Percentiles rank a stretch among this genome's conserved stretches.
Conservation (phyloP, 2,113 vertebrate species). For the Daphoenositta chrysoptera region DNA sequence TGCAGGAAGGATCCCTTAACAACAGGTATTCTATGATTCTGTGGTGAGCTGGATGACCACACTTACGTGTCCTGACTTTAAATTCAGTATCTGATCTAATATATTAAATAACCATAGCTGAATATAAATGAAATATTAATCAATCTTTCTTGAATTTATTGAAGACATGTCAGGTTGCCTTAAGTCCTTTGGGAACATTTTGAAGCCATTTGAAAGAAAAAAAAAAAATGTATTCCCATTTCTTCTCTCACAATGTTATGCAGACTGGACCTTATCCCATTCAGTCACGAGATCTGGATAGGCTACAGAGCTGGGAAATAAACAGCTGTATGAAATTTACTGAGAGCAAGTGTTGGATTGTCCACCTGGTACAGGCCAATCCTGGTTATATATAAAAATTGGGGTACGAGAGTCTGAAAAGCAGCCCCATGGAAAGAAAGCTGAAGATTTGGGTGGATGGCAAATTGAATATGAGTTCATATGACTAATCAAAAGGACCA, state of each 20-base stretch:
- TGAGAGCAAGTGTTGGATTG: accelerated
- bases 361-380: neutral
- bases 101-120: neutral
- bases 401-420: accelerated
- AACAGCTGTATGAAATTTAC: neutral
- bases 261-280: neutral
- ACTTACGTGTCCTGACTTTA: neutral
- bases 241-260: neutral
- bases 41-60: neutral
- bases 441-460: neutral
- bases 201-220: neutral
- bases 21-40: neutral
- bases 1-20: neutral
- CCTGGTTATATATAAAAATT: neutral
- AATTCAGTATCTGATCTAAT: neutral
- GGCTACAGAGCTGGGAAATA: neutral
- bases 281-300: neutral
- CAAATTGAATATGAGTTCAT: neutral
- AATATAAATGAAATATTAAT: neutral
- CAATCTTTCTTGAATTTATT: neutral
- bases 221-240: neutral
- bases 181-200: neutral
- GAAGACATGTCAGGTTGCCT: neutral
- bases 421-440: neutral
- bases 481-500: neutral